Evolutionary conservation across 2,888 invertebrate species (phyloP).

Genomic region (Hypsopygia costalis): DNA sequence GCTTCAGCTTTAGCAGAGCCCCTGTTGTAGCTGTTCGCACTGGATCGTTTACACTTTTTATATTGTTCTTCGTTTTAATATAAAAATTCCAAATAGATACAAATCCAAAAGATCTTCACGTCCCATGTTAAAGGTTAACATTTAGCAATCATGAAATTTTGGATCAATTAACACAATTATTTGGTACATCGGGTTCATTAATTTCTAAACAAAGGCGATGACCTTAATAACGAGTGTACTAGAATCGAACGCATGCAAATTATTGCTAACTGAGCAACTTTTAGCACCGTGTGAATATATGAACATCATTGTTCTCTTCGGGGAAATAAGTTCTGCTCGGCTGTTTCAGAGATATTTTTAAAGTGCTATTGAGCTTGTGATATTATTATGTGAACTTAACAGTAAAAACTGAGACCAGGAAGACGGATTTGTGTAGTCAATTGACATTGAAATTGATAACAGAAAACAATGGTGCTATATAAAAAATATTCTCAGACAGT

Average conservation of each 20-base stretch:
- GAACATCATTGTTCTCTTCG: conserved; percentile 51
- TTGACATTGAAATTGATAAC: not conserved
- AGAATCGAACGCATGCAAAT: conserved; percentile 40
- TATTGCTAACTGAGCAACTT: conserved; percentile 47
- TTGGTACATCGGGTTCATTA: conserved; percentile 10
- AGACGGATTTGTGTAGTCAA: not conserved
- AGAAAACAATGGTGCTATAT: not conserved
- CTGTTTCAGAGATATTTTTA: conserved; percentile 24
- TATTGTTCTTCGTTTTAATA: too few species aligned
- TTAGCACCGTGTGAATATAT: conserved; percentile 57
- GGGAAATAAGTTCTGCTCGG: conserved; percentile 31
- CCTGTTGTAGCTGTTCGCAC: too few species aligned
- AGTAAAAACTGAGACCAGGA: not conserved
- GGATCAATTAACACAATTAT: conserved; percentile 10
- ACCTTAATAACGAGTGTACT: conserved; percentile 18
- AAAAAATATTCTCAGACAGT: not conserved
- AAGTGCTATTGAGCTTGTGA: conserved; percentile 13
- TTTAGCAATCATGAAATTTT: not conserved
- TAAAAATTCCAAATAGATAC: too few species aligned
- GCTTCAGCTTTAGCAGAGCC: too few species aligned
- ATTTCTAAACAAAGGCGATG: conserved; percentile 17
- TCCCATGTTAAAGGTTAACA: too few species aligned
- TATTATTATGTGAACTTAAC: not conserved
- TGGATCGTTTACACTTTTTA: too few species aligned
- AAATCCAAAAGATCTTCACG: too few species aligned